Percentiles rank a stretch among this genome's conserved stretches.
These are phyloP conservation scores for Protula sp. DNA, from an alignment of 2,888 invertebrate genomes.

Conservation along the genomic window DNA sequence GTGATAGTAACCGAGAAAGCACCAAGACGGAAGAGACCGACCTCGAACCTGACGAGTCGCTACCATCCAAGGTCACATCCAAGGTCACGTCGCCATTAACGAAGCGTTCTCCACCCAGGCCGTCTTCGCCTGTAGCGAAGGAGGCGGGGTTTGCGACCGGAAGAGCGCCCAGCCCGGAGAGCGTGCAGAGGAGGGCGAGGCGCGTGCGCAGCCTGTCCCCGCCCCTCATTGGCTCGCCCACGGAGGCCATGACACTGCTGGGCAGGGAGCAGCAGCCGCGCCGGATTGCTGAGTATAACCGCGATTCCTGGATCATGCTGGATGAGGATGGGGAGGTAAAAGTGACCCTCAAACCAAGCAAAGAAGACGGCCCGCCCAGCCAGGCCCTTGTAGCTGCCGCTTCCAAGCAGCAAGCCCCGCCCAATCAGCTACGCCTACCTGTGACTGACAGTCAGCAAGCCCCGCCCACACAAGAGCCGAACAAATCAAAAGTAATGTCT, in stretches of 20 bases:
- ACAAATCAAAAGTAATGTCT: too few relatives aligned
- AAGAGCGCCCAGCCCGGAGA: background rate
- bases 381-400: too few relatives aligned
- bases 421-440: too few relatives aligned
- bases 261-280: slow-evolving; percentile 17
- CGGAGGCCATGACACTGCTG: slow-evolving; percentile 11
- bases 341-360: background rate
- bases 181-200: background rate
- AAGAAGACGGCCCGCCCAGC: too few relatives aligned
- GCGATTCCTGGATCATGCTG: slow-evolving; percentile 10
- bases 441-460: too few relatives aligned
- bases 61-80: slow-evolving; percentile 10
- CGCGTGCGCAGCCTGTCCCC: background rate
- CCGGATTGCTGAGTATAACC: slow-evolving; percentile 23
- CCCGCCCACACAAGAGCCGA: too few relatives aligned
- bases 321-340: background rate
- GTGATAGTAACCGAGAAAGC: slow-evolving; percentile 4
- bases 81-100: slow-evolving; percentile 6
- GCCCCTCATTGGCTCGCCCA: background rate
- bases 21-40: slow-evolving; percentile 18
- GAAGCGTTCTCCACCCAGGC: slow-evolving; percentile 5
- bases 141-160: background rate
- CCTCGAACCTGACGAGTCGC: slow-evolving; percentile 14
- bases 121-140: slow-evolving; percentile 6
- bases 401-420: too few relatives aligned